Evolutionary conservation across 1,140 invertebrate genomes (phyloP), one percentile per base, ranked within the genome.

Genomic region (Neodiprion virginianus): DNA sequence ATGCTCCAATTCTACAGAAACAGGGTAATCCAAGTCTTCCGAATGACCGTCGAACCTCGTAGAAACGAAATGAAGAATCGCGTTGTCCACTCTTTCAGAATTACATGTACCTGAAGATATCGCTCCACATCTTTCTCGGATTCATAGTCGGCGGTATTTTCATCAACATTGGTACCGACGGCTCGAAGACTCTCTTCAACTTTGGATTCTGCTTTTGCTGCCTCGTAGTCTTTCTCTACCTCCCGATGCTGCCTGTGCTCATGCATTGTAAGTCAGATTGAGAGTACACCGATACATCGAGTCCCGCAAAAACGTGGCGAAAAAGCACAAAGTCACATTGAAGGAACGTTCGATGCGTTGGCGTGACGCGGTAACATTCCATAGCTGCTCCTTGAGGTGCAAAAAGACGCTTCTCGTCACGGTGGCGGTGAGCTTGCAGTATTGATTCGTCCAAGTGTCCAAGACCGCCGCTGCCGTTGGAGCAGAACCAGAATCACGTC

Each of bases 131-230:
- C 69, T 91, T 94, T 69, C 81, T 96, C n/a, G 94, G 92, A 2
- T 78, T 93, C 0, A 88, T 95, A 1, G 90, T 95, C n/a, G 94
- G 92, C 3, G 88, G 89, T 0, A 77, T 95, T 40, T 96, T 93
- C 83, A 87, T 90, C 9, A 88, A 92, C 53, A 94, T 95, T 82
- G 95, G 94, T 8, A 91, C 93, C 74, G 93, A 95, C 78, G 95
- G 92, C 0, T 94, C 94, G 0, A 95, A 94, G 80, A 94, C 93
- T 0, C 88, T 96, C 10, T 95, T 94, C 79, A 96, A 95, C 83
- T 95, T 95, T 83, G 94, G 94, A 11, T 95, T 95, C 82, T 95
- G 93, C 78, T 95, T 94, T 74, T 92, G 93, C 0, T 93, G 93
- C 76, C 86, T 94, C 48, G 95, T 96, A 69, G 91, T 92, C 3